phyloP scores from a whole-genome alignment of 2,888 invertebrate species.

The Dynastes maya region DNA sequence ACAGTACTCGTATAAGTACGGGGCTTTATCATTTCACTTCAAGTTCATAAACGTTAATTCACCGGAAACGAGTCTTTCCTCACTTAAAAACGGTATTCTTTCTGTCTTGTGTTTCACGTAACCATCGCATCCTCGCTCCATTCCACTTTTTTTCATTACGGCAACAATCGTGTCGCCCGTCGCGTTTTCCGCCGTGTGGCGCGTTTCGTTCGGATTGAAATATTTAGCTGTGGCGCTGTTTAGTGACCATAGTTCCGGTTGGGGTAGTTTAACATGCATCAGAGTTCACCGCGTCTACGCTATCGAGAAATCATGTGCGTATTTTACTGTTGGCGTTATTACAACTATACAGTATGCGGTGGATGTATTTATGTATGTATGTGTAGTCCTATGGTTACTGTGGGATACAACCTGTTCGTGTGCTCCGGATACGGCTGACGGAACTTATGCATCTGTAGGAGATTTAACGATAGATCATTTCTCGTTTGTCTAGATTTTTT shows the following conservation, averaged over 20 bases:
- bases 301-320: conserved; percentile 53
- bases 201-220: conserved; percentile 49
- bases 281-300: conserved; percentile 58
- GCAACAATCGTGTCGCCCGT: conserved; percentile 39
- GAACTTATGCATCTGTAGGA: conserved; percentile 14
- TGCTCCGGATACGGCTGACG: conserved; percentile 25
- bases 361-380: not conserved
- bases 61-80: conserved; percentile 63
- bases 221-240: conserved; percentile 55
- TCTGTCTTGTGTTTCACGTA: conserved; percentile 51
- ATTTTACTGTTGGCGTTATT: conserved; percentile 41
- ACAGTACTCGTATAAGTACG: not conserved
- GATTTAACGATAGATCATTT: no score
- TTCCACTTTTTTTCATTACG: conserved; percentile 43
- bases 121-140: conserved; percentile 49
- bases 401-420: conserved; percentile 44
- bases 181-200: conserved; percentile 41
- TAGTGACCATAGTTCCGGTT: conserved; percentile 61
- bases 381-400: conserved; percentile 16
- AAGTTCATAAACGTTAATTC: conserved; percentile 61
- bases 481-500: not conserved
- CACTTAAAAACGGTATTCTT: conserved; percentile 57
- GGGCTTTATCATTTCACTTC: conserved; percentile 42
- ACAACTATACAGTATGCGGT: conserved; percentile 17
- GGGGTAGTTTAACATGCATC: conserved; percentile 59